phyloP scores from a whole-genome alignment of 2,888 invertebrate species.

The Hirudinaria manillensis region DNA sequence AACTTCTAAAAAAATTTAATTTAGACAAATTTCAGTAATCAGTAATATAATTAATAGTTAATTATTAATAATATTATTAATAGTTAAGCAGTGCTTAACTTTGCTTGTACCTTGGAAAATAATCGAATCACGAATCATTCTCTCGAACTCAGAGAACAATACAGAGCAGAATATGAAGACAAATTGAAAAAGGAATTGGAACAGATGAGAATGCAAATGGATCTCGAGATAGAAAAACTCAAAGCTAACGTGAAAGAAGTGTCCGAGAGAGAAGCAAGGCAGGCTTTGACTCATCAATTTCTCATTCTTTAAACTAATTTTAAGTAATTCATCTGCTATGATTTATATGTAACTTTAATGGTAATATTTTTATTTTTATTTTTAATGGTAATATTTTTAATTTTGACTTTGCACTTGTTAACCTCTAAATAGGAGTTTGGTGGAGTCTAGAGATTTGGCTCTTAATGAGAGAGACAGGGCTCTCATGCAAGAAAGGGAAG shows the following conservation, averaged over 20 bases:
- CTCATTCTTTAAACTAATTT: neutral
- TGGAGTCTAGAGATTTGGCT: slow-evolving; percentile 51
- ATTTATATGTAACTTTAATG: no score
- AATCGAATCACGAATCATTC: neutral
- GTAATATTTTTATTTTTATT: no score
- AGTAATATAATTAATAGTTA: no score
- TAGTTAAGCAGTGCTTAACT: no score
- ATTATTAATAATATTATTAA: no score
- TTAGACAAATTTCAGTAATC: neutral
- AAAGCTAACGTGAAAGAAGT: slow-evolving; percentile 50
- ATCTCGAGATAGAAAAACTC: slow-evolving; percentile 51
- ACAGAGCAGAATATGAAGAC: slow-evolving; percentile 52
- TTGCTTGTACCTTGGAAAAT: neutral
- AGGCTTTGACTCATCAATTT: neutral
- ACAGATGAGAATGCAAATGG: slow-evolving; percentile 48
- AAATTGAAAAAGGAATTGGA: slow-evolving; percentile 50
- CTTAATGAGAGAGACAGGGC: slow-evolving; percentile 49
- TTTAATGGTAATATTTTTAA: no score
- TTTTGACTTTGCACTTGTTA: no score
- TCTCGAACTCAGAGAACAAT: slow-evolving; percentile 47
- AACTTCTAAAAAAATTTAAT: neutral
- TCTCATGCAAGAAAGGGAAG: slow-evolving; percentile 46
- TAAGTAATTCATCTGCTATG: neutral
- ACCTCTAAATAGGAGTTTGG: slow-evolving; percentile 42
- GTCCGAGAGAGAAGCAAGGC: slow-evolving; percentile 53